Base-by-base conservation (phyloP, 1,140 invertebrate species). In the Atopsyche davidsoni region DNA sequence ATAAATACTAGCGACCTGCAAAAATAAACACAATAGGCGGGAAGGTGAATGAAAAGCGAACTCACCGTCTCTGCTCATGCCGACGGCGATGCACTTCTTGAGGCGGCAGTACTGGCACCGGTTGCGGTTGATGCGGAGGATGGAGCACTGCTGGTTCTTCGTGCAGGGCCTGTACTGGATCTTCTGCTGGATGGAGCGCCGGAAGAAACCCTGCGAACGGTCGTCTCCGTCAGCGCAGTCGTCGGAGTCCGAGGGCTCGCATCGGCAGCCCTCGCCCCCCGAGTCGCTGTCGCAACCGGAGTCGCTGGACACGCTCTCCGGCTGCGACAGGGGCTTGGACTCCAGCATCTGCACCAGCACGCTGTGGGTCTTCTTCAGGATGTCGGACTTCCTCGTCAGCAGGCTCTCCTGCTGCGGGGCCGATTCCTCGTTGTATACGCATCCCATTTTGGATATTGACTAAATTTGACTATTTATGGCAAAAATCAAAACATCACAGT, bases 41-140 rank as follows among this genome's bases (percentile, higher is more conserved):
- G 36, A 39, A 21, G 17, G 6, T 2, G 2, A 53, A 13, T 25
- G 43, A 34, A 23, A 2, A 11, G n/a, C n/a, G 21, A 39, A 79
- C 80, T 82, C 63, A 97, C 94, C 93, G 81, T 97, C 94, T 76
- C 92, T 81, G 71, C 92, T 96, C 95, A 98, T 98, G 70, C 95
- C 95, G 55, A 96, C 94, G 44, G 90, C 87, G 67, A 97, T 93
- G 78, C 95, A 98, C 80, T 97, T 97, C 76, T 96, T 96, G 60
- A 97, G 82, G 56, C 95, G 79, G 76, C 93, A 96, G 70, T 94
- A 96, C 69, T 97, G 93, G 75, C 95, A 98, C 59, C 94, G 83
- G 74, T 97, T 97, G 66, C 95, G 81, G 79, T 96, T 97, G 75
- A 96, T 95, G 59, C 92, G 80, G 46, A 96, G 79, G 61, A 97